These are phyloP conservation scores for Cheilosia pagana DNA, from an alignment of 2,888 invertebrate species.

Conservation along the genomic window DNA sequence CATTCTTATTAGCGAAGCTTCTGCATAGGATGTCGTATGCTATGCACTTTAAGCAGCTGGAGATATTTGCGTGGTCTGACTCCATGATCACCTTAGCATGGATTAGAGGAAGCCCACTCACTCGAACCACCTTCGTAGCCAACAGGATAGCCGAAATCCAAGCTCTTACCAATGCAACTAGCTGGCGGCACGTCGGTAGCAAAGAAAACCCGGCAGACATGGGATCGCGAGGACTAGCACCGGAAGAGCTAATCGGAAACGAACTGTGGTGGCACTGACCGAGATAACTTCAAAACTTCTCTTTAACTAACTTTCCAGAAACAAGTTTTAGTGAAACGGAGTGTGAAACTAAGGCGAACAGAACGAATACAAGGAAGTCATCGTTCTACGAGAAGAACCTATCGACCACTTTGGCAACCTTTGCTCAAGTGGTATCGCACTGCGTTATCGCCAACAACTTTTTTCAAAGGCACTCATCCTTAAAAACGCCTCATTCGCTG, in stretches of 20 bases:
- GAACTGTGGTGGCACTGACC: neutral
- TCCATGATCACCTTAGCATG: neutral
- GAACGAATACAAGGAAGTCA: neutral
- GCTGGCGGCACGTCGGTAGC: constrained; percentile 1
- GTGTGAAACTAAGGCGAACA: neutral
- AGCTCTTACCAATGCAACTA: neutral
- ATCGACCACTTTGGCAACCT: neutral
- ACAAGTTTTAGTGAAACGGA: neutral
- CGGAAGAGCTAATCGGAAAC: constrained; percentile 10
- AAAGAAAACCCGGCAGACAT: constrained; percentile 27
- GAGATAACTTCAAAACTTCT: neutral
- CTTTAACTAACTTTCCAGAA: neutral
- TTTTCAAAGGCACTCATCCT: neutral
- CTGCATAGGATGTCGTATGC: neutral
- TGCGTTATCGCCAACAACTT: neutral
- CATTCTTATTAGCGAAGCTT: neutral
- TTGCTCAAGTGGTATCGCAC: constrained; percentile 3
- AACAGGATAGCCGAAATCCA: constrained; percentile 2
- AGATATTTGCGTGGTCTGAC: neutral
- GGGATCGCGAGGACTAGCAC: constrained; percentile 14
- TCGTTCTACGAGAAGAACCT: neutral
- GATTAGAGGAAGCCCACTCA: neutral
- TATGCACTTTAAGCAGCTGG: neutral
- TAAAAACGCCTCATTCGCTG: neutral
- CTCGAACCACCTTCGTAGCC: neutral